Evolutionary conservation across 2,797 vertebrate species (phyloP).

Genomic region (Artibeus lituratus): DNA sequence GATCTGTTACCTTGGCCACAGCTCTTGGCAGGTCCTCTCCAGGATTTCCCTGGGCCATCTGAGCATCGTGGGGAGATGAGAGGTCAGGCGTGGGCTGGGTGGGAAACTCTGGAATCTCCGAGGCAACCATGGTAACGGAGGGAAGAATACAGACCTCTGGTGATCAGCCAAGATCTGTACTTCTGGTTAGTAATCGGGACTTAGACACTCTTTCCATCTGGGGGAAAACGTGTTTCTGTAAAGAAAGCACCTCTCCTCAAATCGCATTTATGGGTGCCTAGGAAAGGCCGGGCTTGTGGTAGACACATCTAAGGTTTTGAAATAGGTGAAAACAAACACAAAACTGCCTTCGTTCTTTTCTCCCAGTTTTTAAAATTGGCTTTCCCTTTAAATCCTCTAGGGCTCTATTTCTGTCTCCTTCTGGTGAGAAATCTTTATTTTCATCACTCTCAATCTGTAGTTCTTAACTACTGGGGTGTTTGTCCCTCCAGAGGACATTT

Average conservation of each 20-base stretch:
- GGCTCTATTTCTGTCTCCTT: neutral
- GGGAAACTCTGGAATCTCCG: constrained; percentile 67
- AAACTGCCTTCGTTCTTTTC: neutral
- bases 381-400: neutral
- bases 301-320: neutral
- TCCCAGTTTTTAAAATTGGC: neutral
- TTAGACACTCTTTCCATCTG: neutral
- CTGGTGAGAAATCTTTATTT: neutral
- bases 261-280: neutral
- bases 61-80: constrained; percentile 44
- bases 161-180: neutral
- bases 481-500: no score
- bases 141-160: neutral
- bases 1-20: constrained; percentile 44
- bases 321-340: neutral
- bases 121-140: neutral
- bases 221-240: neutral
- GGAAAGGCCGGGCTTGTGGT: neutral
- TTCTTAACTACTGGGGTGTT: neutral
- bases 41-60: constrained; percentile 65
- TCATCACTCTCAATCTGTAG: neutral
- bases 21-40: constrained; percentile 64
- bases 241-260: neutral
- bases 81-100: constrained; percentile 74
- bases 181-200: neutral